A percentile compares a stretch with the other conserved stretches of the same genome.
Conservation (phyloP, 2,888 invertebrate species). For the Acronicta alni region DNA sequence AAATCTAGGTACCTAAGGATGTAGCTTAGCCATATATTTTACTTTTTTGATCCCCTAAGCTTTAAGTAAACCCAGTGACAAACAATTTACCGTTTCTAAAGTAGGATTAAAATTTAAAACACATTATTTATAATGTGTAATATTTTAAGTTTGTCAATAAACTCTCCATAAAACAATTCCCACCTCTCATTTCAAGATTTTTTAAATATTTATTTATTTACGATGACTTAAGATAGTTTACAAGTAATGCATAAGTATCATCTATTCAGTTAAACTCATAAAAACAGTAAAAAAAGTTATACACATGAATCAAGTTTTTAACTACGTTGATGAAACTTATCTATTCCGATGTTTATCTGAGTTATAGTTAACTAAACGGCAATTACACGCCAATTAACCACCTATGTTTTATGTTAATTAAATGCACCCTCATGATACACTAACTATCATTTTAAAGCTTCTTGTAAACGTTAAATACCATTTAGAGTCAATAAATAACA, state of each 20-base stretch:
- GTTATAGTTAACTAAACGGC: constrained; percentile 73
- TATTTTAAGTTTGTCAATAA: too few species aligned
- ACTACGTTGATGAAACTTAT: constrained; percentile 57
- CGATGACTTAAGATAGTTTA: neutral
- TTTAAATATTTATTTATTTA: neutral
- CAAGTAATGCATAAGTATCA: constrained; percentile 2
- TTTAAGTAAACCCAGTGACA: too few species aligned
- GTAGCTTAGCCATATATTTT: too few species aligned
- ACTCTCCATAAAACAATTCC: too few species aligned
- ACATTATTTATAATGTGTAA: too few species aligned
- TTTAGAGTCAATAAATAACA: constrained; percentile 48
- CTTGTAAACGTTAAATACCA: constrained; percentile 47
- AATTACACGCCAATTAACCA: constrained; percentile 83
- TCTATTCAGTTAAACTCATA: constrained; percentile 2
- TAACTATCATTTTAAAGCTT: constrained; percentile 49
- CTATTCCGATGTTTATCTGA: constrained; percentile 63
- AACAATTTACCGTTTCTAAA: too few species aligned
- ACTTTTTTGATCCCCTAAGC: too few species aligned
- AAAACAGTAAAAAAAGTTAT: constrained; percentile 31
- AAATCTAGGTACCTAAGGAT: too few species aligned
- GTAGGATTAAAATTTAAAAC: too few species aligned
- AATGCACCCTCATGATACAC: constrained; percentile 77
- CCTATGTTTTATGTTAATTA: constrained; percentile 73
- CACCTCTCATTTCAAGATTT: neutral
- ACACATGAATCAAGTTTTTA: constrained; percentile 47